Base-by-base conservation (phyloP, 2,113 vertebrate species). In the Ornithorhynchus anatinus region DNA sequence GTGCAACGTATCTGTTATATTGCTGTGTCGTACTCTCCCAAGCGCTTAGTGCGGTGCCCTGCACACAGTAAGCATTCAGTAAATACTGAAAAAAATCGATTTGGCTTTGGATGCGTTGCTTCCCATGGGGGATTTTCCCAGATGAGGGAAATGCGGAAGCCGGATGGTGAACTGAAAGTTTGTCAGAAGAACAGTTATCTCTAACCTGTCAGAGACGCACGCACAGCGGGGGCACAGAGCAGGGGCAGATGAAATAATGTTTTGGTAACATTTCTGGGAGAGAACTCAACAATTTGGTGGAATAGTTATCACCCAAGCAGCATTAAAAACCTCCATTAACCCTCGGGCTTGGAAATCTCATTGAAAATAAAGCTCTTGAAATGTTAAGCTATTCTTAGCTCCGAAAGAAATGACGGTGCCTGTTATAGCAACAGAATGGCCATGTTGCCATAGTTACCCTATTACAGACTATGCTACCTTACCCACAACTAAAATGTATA, bases 341-440 rank as follows among this genome's bases (percentile, higher is more conserved):
- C 22, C 44, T 64, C 47, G 70, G 48, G 47, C 47, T 77, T 84
- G 47, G 40, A 61, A 77, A 45, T 51, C 33, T 75, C 45, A 68
- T 27, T 82, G 58, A 84, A 79, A 85, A 60, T 69, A 81, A 85
- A 84, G 62, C 17, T 69, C 59, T 27, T 11, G 47, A 75, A 69
- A 32, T 37, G n/a, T 5, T 45, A 27, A 39, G 19, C 25, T 80
- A 59, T 57, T 85, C 48, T 77, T 72, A 52, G 56, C 17, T 77
- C 62, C 63, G 61, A 74, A 74, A 52, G 16, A 70, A 78, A 77
- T n/a, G n/a, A 79, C 8, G 29, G 50, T 75, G 51, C n/a, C 62
- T 52, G 1, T 66, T 72, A 72, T 72, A 82, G 37, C 19, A 63
- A 13, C 14, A 25, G 56, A 60, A 50, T 62, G 62, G 51, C 54